Evolutionary conservation across 1,140 invertebrate genomes (phyloP).

Genomic region (Dolichoris vasculosae): DNA sequence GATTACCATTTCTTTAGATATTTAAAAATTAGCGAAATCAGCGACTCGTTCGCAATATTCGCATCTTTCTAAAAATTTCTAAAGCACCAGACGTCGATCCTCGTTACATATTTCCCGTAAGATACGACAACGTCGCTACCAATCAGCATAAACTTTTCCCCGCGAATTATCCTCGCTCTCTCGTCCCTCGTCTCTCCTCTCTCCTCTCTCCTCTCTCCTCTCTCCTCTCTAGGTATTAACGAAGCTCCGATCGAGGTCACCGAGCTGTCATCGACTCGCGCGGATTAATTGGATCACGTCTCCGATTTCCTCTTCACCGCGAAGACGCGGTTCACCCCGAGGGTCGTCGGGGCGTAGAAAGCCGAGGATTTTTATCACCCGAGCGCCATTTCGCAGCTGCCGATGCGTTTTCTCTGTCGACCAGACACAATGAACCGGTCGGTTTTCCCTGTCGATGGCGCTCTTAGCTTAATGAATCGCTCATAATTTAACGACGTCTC

Average conservation of each 20-base stretch:
- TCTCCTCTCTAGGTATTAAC: neutral
- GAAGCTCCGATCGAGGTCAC: neutral
- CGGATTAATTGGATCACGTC: neutral
- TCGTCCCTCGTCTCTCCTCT: neutral
- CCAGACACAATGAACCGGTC: neutral
- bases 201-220: too few species aligned
- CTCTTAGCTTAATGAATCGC: neutral
- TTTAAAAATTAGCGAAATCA: too few species aligned
- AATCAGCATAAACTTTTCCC: neutral
- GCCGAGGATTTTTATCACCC: neutral
- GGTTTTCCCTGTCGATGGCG: neutral
- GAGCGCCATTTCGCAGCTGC: neutral
- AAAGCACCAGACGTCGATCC: neutral
- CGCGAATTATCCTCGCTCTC: neutral
- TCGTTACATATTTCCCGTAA: neutral
- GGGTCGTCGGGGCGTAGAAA: neutral
- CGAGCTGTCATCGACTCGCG: neutral
- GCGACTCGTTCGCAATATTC: too few species aligned
- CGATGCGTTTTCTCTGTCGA: neutral
- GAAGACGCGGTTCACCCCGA: neutral
- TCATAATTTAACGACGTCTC: neutral
- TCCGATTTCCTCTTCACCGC: neutral
- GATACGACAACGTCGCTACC: neutral
- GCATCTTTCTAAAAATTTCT: too few species aligned
- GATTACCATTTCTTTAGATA: too few species aligned